Evolutionary conservation across 1,140 invertebrate species (phyloP), one percentile per base, ranked within the genome.

Genomic region (Lanistes nyassanus): DNA sequence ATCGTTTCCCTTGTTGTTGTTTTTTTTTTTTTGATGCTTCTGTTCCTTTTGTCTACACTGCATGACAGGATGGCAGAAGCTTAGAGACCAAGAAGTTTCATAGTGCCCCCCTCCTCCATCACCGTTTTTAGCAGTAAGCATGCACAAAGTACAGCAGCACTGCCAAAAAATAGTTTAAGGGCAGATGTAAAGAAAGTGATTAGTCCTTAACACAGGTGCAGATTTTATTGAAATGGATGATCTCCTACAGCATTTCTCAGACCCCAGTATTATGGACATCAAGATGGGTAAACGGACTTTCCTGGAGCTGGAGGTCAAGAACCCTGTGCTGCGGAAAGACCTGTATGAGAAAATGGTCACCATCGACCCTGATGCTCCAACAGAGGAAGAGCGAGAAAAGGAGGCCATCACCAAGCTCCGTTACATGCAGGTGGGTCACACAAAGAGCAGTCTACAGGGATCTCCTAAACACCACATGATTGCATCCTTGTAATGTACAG

Each of bases 321-420:
- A 98, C 68, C 78, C 84, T 39, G 77, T 81, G 5, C 72, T 84
- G 60, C 67, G 88, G 29, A 85, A 92, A 88, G 97, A 99, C 89
- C 96, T 99, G 94, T 99, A 98, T 89, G 95, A 98, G 79, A 99
- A 99, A 91, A 98, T 99, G 97, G 94, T 98, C 74, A 94, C 96
- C 86, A 94, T 99, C 65, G 97, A 98, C 86, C 93, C 94, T 29
- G 91, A 92, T 76, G 97, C 97, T 5, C 97, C 97, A 11, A 97
- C 94, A 19, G 93, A 94, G 71, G 96, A 98, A 86, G 97, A 99
- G 88, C 94, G 95, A 79, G 91, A 93, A 74, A 89, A 95, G 73
- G 95, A 96, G 90, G 97, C 96, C 51, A 96, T 99, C 2, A 98
- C 96, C 2, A 98, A 98, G 89, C 95, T 96, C 0, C 91, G 97